Percentiles rank a stretch among this genome's conserved stretches.
Evolutionary conservation across 2,113 vertebrate genomes (phyloP).

Genomic region (Pagrus major): DNA sequence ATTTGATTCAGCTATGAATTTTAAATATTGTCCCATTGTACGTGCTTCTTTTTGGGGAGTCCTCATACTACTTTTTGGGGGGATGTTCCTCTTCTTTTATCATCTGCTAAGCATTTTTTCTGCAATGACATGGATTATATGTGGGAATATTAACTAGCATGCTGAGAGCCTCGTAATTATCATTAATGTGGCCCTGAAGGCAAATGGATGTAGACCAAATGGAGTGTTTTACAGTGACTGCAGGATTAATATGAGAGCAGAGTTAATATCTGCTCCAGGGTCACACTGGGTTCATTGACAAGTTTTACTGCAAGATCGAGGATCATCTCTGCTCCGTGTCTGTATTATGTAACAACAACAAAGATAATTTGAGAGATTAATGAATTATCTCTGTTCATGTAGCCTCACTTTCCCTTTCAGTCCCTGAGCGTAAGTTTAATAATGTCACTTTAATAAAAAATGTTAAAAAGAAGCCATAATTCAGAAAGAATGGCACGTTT

Average conservation of each 20-base stretch:
- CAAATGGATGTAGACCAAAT: slow-evolving; percentile 68
- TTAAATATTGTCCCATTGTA: slow-evolving; percentile 60
- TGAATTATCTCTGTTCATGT: slow-evolving; percentile 14
- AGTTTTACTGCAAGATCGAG: slow-evolving; percentile 34
- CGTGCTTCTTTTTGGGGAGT: neutral
- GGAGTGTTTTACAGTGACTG: slow-evolving; percentile 64
- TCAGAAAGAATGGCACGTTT: neutral
- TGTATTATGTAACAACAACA: slow-evolving; percentile 36
- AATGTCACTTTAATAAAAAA: neutral
- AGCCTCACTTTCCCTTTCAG: neutral
- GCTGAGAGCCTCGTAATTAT: slow-evolving; percentile 73
- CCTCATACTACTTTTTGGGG: neutral
- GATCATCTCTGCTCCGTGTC: neutral
- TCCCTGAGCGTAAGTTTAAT: neutral
- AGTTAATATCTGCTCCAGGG: slow-evolving; percentile 53
- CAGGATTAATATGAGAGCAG: slow-evolving; percentile 44
- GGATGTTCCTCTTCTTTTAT: slow-evolving; percentile 32
- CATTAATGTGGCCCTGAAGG: slow-evolving; percentile 75
- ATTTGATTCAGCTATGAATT: slow-evolving; percentile 68
- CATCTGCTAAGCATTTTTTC: slow-evolving; percentile 39
- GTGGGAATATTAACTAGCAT: slow-evolving; percentile 60
- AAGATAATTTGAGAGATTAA: slow-evolving; percentile 20
- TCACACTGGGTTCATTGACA: slow-evolving; percentile 65
- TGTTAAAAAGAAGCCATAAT: neutral
- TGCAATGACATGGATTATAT: slow-evolving; percentile 56